phyloP scores from a whole-genome alignment of 2,113 vertebrate species.

The Oncorhynchus gorbuscha region DNA sequence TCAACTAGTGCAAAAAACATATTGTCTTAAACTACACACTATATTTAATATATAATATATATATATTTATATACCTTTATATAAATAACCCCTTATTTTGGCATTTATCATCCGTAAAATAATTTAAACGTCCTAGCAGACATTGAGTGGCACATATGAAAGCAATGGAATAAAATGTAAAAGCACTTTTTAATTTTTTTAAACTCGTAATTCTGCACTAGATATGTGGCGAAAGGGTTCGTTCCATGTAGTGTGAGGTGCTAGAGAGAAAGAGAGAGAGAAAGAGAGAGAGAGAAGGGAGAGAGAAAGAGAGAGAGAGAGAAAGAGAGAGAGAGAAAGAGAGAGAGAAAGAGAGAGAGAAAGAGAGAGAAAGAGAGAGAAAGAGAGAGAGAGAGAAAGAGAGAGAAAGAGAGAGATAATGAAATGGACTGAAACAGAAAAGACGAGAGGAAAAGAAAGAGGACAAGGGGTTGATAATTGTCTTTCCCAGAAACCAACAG shows the following conservation, averaged over 20 bases:
- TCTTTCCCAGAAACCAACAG: constrained; percentile 46
- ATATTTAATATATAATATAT: constrained; percentile 76
- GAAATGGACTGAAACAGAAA: too few species aligned
- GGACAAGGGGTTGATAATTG: constrained; percentile 47
- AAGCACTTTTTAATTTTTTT: constrained; percentile 70
- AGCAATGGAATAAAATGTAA: constrained; percentile 70
- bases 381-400: not conserved
- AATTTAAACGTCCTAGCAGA: constrained; percentile 76
- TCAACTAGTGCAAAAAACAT: constrained; percentile 78
- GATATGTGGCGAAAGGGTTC: constrained; percentile 71
- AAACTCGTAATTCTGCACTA: constrained; percentile 65
- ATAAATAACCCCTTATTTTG: constrained; percentile 82
- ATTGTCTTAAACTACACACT: constrained; percentile 72
- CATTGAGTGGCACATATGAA: constrained; percentile 77
- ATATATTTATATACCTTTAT: constrained; percentile 63
- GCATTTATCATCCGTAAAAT: constrained; percentile 78
- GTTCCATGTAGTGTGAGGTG: constrained; percentile 47
- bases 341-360: not conserved
- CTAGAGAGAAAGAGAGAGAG: not conserved
- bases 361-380: not conserved
- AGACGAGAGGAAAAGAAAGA: not conserved
- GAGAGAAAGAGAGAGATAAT: too few species aligned
- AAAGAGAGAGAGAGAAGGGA: not conserved
- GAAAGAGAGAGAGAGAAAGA: not conserved
- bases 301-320: not conserved